Percentiles rank a stretch among this genome's conserved stretches.
phyloP scores from a whole-genome alignment of 2,888 invertebrate genomes.

The Pseudococcus jackbeardsleyi region DNA sequence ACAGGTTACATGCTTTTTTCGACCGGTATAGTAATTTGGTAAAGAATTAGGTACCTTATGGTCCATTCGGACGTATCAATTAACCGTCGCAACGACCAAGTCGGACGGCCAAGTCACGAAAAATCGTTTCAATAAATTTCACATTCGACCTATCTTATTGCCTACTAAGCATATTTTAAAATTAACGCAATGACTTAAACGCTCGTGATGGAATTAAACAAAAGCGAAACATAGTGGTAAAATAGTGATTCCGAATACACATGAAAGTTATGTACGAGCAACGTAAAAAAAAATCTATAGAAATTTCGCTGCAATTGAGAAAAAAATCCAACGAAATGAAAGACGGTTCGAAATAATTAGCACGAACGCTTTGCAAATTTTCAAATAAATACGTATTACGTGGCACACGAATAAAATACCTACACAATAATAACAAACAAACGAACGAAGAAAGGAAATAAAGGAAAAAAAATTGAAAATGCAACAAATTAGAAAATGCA shows the following conservation, averaged over 20 bases:
- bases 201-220: conserved; percentile 52
- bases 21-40: neutral
- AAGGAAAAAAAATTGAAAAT: conserved; percentile 54
- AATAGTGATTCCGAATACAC: conserved; percentile 12
- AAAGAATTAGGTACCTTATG: neutral
- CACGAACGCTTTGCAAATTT: conserved; percentile 34
- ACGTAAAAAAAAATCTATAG: neutral
- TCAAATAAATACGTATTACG: neutral
- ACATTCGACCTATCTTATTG: conserved; percentile 31
- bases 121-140: conserved; percentile 25
- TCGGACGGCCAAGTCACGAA: conserved; percentile 1
- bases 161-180: conserved; percentile 43
- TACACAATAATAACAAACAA: conserved; percentile 33
- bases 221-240: conserved; percentile 37
- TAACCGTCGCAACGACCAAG: neutral
- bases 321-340: conserved; percentile 52
- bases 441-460: conserved; percentile 11
- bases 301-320: conserved; percentile 1
- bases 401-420: conserved; percentile 3
- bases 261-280: conserved; percentile 34
- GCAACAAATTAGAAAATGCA: conserved; percentile 58
- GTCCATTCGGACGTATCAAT: conserved; percentile 18
- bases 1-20: neutral
- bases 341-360: conserved; percentile 56
- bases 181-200: conserved; percentile 53